Evolutionary conservation across 2,797 vertebrate species (phyloP), one percentile per base, ranked within the genome.

Genomic region (Megaceryle alcyon): DNA sequence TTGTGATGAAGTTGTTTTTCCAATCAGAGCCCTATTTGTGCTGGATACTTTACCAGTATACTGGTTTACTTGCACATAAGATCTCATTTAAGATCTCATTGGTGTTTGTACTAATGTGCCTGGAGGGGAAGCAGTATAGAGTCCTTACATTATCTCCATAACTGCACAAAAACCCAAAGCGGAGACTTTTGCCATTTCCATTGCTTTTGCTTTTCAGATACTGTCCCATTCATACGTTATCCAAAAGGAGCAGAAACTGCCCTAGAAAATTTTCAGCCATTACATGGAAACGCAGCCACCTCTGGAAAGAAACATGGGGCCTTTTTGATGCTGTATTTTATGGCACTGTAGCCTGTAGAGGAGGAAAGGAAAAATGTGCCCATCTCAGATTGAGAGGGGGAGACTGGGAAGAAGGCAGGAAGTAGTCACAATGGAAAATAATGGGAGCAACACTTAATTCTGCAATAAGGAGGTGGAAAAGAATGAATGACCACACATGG

Each of bases 1-100:
- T 86, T 92, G 93, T 92, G 83, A 95, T 95, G 64, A 94, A 92
- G 91, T 51, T 96, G 81, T 94, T 95, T 91, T 90, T 91, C 77
- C 91, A 94, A 73, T 92, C 95, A 80, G 48, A 95, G 41, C 39
- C 64, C 51, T 43, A 91, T 93, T 95, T 94, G 64, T 57, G 85
- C 80, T 49, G 73, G 82, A 53, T 70, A 44, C 9, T 86, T 92
- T 51, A 76, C 44, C 86, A 84, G 81, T 46, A 49, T 70, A 53
- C 71, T 77, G 80, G n/a, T 68, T 84, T 88, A 69, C 53, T 49
- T 1, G 2, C 56, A 90, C 81, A 41, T 86, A 88, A 77, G 78
- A 71, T 80, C 70, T 94, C 75, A 77, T 37, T 92, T 86, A 88
- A 77, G 78, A 71, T 80, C 70, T 94, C 75, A 77, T 37, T 92